phyloP scores from a whole-genome alignment of 1,140 invertebrate species.

The Saccostrea echinata region DNA sequence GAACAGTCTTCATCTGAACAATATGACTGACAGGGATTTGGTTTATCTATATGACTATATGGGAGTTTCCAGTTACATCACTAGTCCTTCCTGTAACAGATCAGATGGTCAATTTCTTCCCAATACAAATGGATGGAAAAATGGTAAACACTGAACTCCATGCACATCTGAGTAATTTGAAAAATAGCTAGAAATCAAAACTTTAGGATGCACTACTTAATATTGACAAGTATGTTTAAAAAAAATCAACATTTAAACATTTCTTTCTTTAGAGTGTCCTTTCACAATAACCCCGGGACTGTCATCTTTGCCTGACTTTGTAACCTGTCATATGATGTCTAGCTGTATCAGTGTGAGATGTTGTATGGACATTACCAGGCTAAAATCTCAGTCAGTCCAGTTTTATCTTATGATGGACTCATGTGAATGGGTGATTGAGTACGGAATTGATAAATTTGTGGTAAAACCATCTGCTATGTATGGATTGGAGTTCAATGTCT shows the following conservation, averaged over 20 bases:
- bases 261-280: background rate
- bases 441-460: slow-evolving; percentile 46
- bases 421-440: slow-evolving; percentile 26
- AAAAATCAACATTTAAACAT: background rate
- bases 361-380: slow-evolving; percentile 44
- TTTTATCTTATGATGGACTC: slow-evolving; percentile 41
- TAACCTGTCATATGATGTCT: slow-evolving; percentile 41
- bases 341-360: slow-evolving; percentile 52
- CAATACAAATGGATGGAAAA: slow-evolving; percentile 24
- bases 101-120: background rate
- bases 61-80: background rate
- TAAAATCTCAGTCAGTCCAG: slow-evolving; percentile 40
- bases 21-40: background rate
- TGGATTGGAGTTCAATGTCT: slow-evolving; percentile 3
- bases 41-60: slow-evolving; percentile 2
- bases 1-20: background rate
- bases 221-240: too few species aligned
- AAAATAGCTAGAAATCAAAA: too few species aligned
- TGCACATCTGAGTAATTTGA: background rate
- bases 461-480: background rate
- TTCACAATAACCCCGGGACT: background rate
- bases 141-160: background rate
- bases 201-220: background rate
- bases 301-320: slow-evolving; percentile 27
- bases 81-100: background rate